Conservation (phyloP, 2,797 vertebrate genomes). For the Danio jaintianensis region DNA sequence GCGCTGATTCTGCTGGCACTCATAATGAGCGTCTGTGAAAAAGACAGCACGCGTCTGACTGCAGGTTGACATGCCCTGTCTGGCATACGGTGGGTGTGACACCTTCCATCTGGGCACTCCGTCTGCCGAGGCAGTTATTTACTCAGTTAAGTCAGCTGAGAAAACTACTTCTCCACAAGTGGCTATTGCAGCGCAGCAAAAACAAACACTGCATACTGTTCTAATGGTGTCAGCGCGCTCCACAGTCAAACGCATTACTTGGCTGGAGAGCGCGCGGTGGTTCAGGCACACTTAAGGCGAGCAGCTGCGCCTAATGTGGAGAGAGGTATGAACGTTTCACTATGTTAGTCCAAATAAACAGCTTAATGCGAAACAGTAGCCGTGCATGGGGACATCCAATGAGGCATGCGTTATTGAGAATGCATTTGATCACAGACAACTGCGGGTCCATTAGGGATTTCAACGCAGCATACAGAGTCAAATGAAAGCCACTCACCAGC, state of each 20-base stretch:
- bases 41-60: conserved; percentile 38
- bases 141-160: conserved; percentile 57
- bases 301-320: conserved; percentile 43
- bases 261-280: conserved; percentile 21
- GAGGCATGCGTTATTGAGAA: conserved; percentile 38
- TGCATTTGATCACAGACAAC: conserved; percentile 43
- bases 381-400: conserved; percentile 39
- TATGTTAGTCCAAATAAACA: conserved; percentile 53
- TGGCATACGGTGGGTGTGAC: conserved; percentile 38
- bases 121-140: conserved; percentile 56
- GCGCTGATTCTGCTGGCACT: conserved; percentile 15
- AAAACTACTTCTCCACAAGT: conserved; percentile 54
- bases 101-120: conserved; percentile 50
- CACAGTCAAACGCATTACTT: conserved; percentile 44
- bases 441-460: conserved; percentile 22
- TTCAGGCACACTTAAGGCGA: conserved; percentile 35
- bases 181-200: conserved; percentile 51
- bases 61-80: conserved; percentile 28
- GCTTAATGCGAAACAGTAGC: conserved; percentile 47
- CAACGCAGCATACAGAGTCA: not conserved
- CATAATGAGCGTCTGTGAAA: conserved; percentile 33
- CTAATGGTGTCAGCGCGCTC: conserved; percentile 58
- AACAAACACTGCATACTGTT: conserved; percentile 60
- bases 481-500: conserved; percentile 84
- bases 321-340: conserved; percentile 40